Conservation (phyloP, 2,888 invertebrate genomes). For the Watsonalla binaria region DNA sequence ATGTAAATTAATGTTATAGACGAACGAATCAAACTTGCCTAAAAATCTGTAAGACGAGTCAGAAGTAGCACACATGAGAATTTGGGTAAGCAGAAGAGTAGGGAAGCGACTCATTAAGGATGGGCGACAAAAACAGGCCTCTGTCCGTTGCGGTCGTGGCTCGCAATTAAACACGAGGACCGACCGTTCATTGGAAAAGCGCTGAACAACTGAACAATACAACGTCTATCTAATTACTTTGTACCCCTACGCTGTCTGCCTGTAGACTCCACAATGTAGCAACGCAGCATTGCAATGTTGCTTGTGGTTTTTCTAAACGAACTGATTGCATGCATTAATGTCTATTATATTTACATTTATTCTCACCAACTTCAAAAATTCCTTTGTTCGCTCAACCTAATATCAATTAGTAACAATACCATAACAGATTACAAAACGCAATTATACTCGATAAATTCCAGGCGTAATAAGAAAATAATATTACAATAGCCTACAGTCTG, state of each 20-base stretch:
- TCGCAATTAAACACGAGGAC: slow-evolving; percentile 68
- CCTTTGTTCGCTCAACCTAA: not conserved
- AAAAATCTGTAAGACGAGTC: slow-evolving; percentile 6
- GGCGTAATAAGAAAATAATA: not conserved
- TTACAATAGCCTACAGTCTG: slow-evolving; percentile 15
- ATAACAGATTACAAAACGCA: not conserved
- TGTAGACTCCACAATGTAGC: slow-evolving; percentile 52
- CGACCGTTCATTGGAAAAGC: slow-evolving; percentile 61
- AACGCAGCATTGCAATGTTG: slow-evolving; percentile 54
- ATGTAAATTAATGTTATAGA: no score
- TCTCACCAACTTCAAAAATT: slow-evolving; percentile 31
- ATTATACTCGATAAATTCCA: not conserved
- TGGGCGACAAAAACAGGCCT: slow-evolving; percentile 65
- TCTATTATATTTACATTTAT: slow-evolving; percentile 35
- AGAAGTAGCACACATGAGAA: slow-evolving; percentile 33
- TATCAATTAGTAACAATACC: not conserved
- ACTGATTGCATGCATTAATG: slow-evolving; percentile 35
- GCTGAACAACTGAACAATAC: slow-evolving; percentile 68
- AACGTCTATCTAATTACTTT: slow-evolving; percentile 71
- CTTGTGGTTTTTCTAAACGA: slow-evolving; percentile 59
- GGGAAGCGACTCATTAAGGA: slow-evolving; percentile 59
- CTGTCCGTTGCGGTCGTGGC: slow-evolving; percentile 63
- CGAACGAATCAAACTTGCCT: no score
- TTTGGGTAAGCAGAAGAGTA: slow-evolving; percentile 15
- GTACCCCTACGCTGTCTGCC: slow-evolving; percentile 45